Base-by-base conservation (phyloP, 2,113 vertebrate species). In the Psilopogon haemacephalus region DNA sequence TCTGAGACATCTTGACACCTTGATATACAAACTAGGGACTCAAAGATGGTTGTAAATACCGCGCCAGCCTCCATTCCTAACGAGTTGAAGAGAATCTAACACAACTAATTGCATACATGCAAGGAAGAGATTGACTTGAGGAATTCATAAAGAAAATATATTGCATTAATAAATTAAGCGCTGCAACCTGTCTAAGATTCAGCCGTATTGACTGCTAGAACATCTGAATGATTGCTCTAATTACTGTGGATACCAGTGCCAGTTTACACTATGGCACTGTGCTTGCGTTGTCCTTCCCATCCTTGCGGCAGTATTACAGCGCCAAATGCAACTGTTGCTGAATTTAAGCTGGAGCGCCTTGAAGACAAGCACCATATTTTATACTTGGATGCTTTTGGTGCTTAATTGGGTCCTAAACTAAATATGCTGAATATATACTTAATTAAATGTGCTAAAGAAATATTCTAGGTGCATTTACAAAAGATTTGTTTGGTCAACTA, bases 401-500 rank as follows among this genome's bases (percentile, higher is more conserved):
- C 84, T 96, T 94, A 97, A 97, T 86, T 95, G 93, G 70, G 59
- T 97, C 94, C 96, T 96, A 95, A 95, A 96, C 68, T 95, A 95
- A 96, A 93, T 76, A 80, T 81, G 88, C 88, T 90, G 60, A 91
- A 91, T 95, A 95, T 83, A 94, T 91, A 87, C 90, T 97, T 94
- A 97, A 95, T 97, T 95, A 97, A 97, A 94, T 85, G 86, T 54
- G 79, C 94, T 93, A 95, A 96, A 89, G 95, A 97, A 97, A 97
- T 95, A 95, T 74, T 94, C 73, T 94, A 85, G 91, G 86, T 95
- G 70, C 85, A 67, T 97, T 96, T 96, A 94, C 90, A 82, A 93
- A 95, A 97, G 93, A 97, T 84, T 83, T 94, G 93, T 96, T 97
- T 96, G 94, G 94, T 97, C 96, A 97, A 95, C 92, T 94, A 90